These are phyloP conservation scores for Eulimnadia texana DNA, from an alignment of 1,140 invertebrate genomes.

Conservation along the genomic window DNA sequence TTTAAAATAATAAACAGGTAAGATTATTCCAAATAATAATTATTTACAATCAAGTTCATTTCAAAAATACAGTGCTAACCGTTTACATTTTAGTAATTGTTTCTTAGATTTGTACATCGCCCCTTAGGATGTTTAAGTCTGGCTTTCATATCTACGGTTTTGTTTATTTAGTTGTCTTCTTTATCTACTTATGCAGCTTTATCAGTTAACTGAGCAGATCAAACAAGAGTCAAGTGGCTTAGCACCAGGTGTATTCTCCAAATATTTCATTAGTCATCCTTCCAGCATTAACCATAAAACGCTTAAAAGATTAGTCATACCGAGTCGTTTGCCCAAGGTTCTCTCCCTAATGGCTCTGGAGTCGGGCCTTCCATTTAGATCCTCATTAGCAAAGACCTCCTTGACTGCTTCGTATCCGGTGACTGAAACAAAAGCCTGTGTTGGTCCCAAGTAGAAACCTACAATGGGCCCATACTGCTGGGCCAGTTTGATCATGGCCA, in stretches of 20 bases:
- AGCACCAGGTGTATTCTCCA: background rate
- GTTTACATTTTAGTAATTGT: no score
- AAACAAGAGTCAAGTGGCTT: background rate
- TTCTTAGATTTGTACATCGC: no score
- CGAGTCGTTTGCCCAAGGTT: background rate
- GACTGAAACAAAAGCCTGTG: conserved; percentile 43
- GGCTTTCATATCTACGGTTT: no score
- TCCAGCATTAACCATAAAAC: background rate
- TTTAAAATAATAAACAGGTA: conserved; percentile 34
- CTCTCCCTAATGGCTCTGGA: conserved; percentile 28
- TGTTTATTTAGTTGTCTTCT: no score
- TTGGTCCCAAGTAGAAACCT: conserved; percentile 49
- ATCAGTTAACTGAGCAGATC: background rate
- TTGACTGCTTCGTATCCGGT: conserved; percentile 43
- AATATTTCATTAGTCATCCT: background rate
- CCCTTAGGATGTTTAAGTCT: no score
- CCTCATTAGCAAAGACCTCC: conserved; percentile 44
- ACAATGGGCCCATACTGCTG: conserved; percentile 33
- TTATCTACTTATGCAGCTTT: no score
- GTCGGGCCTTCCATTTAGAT: conserved; percentile 54
- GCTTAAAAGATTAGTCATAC: background rate
- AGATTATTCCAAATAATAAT: no score
- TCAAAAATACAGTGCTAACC: no score
- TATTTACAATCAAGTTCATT: no score
- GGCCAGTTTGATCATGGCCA: conserved; percentile 16